Evolutionary conservation across 2,888 invertebrate species (phyloP).

Genomic region (Elegia similella): DNA sequence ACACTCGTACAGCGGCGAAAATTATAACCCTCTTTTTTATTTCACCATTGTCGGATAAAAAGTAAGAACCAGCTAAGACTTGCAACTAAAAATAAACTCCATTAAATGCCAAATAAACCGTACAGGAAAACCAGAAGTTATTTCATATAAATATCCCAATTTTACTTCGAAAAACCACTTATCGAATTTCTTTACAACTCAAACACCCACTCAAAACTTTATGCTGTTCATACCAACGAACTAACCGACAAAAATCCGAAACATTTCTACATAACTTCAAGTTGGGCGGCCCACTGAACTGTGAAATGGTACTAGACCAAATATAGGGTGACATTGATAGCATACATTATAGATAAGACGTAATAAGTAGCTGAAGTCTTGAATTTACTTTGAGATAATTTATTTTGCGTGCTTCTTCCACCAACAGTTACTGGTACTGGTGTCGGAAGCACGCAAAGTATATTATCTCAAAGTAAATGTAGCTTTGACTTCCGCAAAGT

Average conservation of each 20-base stretch:
- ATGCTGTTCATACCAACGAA: not conserved
- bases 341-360: not conserved
- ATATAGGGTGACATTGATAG: not conserved
- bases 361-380: too few species aligned
- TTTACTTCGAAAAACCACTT: not conserved
- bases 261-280: slow-evolving; percentile 3
- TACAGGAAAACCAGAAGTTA: not conserved
- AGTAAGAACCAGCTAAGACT: too few species aligned
- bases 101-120: not conserved
- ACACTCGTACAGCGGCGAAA: too few species aligned
- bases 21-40: too few species aligned
- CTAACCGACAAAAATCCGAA: slow-evolving; percentile 10
- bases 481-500: too few species aligned
- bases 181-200: slow-evolving; percentile 5
- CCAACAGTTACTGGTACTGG: too few species aligned
- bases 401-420: too few species aligned
- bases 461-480: too few species aligned
- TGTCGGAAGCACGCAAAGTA: too few species aligned
- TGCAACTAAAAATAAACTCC: too few species aligned
- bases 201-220: not conserved
- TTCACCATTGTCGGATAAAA: too few species aligned
- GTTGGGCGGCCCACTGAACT: slow-evolving; percentile 11
- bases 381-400: too few species aligned
- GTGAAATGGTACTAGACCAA: slow-evolving; percentile 18
- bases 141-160: not conserved